Conservation (phyloP, 2,888 invertebrate species). For the Microctonus hyperodae region DNA sequence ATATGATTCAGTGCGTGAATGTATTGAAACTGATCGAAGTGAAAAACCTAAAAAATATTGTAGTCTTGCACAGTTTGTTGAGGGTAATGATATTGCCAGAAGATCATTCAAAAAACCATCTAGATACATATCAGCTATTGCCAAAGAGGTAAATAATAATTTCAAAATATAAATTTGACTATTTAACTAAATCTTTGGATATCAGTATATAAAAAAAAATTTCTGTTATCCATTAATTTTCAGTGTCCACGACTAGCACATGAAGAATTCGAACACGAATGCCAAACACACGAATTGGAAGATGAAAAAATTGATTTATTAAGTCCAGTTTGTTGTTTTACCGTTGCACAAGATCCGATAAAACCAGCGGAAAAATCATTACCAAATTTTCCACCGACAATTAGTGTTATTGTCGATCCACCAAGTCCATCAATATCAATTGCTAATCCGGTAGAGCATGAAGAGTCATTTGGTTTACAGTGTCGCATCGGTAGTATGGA, state of each 20-base stretch:
- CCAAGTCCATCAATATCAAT: constrained; percentile 61
- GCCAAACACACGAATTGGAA: not conserved
- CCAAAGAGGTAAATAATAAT: constrained; percentile 43
- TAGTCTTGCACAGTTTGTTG: constrained; percentile 82
- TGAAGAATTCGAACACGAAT: not conserved
- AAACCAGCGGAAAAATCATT: constrained; percentile 45
- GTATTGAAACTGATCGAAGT: constrained; percentile 64
- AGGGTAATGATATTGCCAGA: constrained; percentile 83
- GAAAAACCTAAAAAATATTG: constrained; percentile 74
- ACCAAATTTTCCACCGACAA: constrained; percentile 55
- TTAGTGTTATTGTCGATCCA: constrained; percentile 61
- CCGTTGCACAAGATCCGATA: constrained; percentile 47
- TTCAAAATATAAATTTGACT: constrained; percentile 13
- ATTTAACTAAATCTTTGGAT: constrained; percentile 14
- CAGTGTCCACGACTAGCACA: not conserved
- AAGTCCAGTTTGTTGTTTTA: constrained; percentile 52
- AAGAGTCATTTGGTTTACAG: constrained; percentile 41
- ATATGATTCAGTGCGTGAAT: constrained; percentile 69
- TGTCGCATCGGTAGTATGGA: constrained; percentile 61
- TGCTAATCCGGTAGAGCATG: constrained; percentile 43
- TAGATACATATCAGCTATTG: constrained; percentile 38
- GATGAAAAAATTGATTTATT: constrained; percentile 44
- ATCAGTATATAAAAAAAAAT: not conserved
- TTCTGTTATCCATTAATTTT: constrained; percentile 18
- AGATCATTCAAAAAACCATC: constrained; percentile 72